Conservation (phyloP, 2,888 invertebrate species). For the Eupelmus urozonus region DNA sequence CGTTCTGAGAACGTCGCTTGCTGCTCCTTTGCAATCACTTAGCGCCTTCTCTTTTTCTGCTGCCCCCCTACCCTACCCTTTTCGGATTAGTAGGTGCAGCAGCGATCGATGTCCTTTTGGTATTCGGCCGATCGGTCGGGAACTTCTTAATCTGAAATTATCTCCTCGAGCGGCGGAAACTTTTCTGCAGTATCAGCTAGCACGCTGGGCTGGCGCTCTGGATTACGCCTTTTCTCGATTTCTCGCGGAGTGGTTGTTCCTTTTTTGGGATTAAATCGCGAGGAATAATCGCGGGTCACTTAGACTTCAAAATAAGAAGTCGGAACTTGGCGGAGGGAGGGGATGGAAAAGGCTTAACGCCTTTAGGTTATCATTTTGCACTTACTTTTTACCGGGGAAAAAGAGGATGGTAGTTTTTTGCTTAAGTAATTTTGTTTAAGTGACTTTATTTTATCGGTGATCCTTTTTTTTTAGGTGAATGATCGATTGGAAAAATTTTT, state of each 20-base stretch:
- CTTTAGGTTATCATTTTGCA: background rate
- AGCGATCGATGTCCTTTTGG: background rate
- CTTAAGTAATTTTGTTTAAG: no score
- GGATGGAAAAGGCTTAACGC: background rate
- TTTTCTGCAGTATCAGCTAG: slow-evolving; percentile 21
- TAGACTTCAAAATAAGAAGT: slow-evolving; percentile 14
- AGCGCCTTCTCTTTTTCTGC: background rate
- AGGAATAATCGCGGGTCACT: slow-evolving; percentile 32
- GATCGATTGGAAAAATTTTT: no score
- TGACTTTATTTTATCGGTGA: no score
- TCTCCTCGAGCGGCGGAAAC: slow-evolving; percentile 13
- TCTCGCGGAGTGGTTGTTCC: background rate
- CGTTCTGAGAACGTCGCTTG: no score
- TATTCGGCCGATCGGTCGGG: slow-evolving; percentile 8
- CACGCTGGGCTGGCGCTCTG: background rate
- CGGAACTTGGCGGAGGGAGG: background rate
- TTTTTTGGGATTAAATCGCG: slow-evolving; percentile 33
- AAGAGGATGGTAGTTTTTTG: no score
- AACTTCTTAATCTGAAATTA: slow-evolving; percentile 49
- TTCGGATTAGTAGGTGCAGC: no score
- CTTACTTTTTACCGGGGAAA: background rate
- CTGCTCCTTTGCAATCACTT: slow-evolving; percentile 16
- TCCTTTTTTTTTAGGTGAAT: no score
- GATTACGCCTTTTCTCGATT: background rate
- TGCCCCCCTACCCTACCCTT: no score